A percentile compares a stretch with the other conserved stretches of the same genome.
These are phyloP conservation scores for Taeniopygia guttata DNA, from an alignment of 2,797 vertebrate genomes.

Conservation along the genomic window DNA sequence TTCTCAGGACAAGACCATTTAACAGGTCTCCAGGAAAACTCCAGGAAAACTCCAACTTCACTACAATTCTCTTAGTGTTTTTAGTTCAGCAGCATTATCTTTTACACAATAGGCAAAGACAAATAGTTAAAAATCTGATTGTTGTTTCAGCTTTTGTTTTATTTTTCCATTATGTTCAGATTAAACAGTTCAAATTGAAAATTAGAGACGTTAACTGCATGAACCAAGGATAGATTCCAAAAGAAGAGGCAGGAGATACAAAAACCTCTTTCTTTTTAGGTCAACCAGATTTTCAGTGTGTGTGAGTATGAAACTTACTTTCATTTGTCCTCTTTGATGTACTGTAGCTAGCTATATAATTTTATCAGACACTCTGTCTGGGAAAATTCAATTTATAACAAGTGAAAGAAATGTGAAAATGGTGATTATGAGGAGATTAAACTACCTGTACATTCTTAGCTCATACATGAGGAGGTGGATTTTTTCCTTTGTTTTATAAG, in stretches of 20 bases:
- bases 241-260: not conserved
- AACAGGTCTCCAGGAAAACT: not conserved
- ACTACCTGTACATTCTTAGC: not conserved
- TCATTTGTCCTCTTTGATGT: not conserved
- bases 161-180: not conserved
- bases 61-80: not conserved
- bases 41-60: not conserved
- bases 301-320: not conserved
- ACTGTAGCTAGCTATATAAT: not conserved
- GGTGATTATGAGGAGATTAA: not conserved
- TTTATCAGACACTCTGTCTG: slow-evolving; percentile 15
- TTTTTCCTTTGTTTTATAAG: not conserved
- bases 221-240: not conserved
- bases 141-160: not conserved
- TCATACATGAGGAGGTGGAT: not conserved
- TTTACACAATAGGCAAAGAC: not conserved
- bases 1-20: not conserved
- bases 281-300: not conserved
- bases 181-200: not conserved
- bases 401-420: slow-evolving; percentile 24
- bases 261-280: not conserved
- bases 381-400: slow-evolving; percentile 9
- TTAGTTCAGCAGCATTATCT: not conserved
- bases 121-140: not conserved
- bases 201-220: not conserved